A percentile compares a stretch with the other conserved stretches of the same genome.
Evolutionary conservation across 2,888 invertebrate species (phyloP).

Genomic region (Tipula vernalis): DNA sequence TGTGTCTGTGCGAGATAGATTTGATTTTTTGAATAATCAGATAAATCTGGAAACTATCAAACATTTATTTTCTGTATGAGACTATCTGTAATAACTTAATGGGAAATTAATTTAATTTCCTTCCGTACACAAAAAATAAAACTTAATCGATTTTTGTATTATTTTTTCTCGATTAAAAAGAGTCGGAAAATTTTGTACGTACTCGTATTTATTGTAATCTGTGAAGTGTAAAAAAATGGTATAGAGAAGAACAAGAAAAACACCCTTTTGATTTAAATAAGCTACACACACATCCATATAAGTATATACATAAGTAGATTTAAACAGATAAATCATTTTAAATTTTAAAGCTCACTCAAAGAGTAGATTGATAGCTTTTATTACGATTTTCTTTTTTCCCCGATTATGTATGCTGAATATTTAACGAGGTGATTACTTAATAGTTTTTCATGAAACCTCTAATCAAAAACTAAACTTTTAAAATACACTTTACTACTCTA

Average conservation of each 20-base stretch:
- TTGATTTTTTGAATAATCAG: not conserved
- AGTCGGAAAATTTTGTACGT: not conserved
- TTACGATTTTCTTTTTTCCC: not conserved
- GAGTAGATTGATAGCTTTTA: not conserved
- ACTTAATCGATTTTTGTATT: not conserved
- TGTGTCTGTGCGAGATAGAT: not conserved
- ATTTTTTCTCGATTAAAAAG: not conserved
- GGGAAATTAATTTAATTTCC: slow-evolving; percentile 4
- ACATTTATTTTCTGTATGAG: not conserved
- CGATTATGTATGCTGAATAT: not conserved
- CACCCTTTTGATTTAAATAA: not conserved
- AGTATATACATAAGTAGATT: not conserved
- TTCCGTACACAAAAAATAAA: not conserved
- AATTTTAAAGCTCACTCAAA: not conserved
- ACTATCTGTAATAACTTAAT: not conserved
- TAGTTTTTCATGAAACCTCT: not conserved
- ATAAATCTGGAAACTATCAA: not conserved
- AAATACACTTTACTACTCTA: not conserved
- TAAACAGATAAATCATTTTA: not conserved
- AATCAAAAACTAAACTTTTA: not conserved
- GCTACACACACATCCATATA: not conserved
- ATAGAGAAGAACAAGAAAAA: not conserved
- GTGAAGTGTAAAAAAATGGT: not conserved
- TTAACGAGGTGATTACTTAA: not conserved
- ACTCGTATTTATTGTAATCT: not conserved